Evolutionary conservation across 1,140 invertebrate species (phyloP).

Genomic region (Colletes latitarsis): DNA sequence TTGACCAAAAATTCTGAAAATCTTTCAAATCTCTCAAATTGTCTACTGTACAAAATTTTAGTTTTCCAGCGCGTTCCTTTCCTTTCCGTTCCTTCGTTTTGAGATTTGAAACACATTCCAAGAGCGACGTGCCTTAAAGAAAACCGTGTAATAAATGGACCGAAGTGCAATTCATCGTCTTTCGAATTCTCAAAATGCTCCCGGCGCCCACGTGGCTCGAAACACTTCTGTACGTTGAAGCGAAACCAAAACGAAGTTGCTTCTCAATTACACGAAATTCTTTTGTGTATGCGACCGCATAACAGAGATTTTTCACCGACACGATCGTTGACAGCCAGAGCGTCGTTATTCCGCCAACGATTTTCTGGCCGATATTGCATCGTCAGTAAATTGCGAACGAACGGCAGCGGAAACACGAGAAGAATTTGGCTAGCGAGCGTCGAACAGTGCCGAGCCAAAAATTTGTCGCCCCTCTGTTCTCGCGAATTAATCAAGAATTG

Average conservation of each 20-base stretch:
- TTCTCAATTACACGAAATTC: constrained; percentile 10
- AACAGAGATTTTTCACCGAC: constrained; percentile 37
- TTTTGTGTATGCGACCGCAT: not conserved
- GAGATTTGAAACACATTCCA: too few species aligned
- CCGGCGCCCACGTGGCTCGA: not conserved
- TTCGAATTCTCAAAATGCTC: not conserved
- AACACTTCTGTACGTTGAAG: not conserved
- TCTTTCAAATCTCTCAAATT: too few species aligned
- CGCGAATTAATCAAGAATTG: constrained; percentile 29
- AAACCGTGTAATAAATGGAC: too few species aligned
- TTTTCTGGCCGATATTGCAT: not conserved
- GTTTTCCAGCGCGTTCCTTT: too few species aligned
- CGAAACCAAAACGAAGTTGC: not conserved
- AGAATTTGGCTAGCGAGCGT: constrained; percentile 35
- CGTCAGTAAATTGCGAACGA: constrained; percentile 21
- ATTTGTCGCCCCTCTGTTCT: constrained; percentile 21
- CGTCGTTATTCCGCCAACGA: constrained; percentile 29
- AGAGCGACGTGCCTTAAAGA: too few species aligned
- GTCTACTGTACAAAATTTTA: too few species aligned
- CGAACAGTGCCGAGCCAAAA: constrained; percentile 20
- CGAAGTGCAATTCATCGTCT: not conserved
- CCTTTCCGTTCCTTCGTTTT: too few species aligned
- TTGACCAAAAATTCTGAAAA: too few species aligned
- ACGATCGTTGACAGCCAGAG: constrained; percentile 33
- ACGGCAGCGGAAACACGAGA: constrained; percentile 24